Evolutionary conservation across 92 coral and sea anemone species (phyloP), one percentile per base, ranked within the genome.

Genomic region (Actinernus sp.): DNA sequence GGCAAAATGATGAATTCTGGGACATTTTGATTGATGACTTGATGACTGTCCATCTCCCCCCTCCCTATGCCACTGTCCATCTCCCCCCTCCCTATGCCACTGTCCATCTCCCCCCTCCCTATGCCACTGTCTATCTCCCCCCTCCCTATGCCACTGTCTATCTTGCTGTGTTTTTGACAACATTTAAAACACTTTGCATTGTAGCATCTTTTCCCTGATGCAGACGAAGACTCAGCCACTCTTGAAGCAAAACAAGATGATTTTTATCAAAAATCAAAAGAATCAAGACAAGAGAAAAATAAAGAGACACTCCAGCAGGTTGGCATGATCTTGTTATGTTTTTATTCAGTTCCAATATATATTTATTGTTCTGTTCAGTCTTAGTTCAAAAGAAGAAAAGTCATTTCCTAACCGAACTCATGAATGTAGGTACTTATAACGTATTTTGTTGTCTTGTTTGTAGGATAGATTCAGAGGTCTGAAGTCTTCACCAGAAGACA

Each of bases 171-270:
- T n/a, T n/a, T n/a, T n/a, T n/a, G n/a, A n/a, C n/a, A n/a, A n/a
- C n/a, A n/a, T n/a, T n/a, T 36, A 14, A 36, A 36, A 14, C 41
- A 36, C 41, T 10, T 24, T 9, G 30, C 18, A 7, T 36, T 36
- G 10, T 57, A 93, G 98, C 90, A 86, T 44, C 69, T 93, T 55
- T 93, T 93, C 55, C 98, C 98, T 2, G 98, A 93, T 79, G 93
- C 98, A 19, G 89, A 90, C 31, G 67, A 78, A 46, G 94, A 93
- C 58, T 73, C 86, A 17, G 91, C 86, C 14, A 79, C 76, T 26
- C 65, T 93, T 4, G 93, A 83, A 65, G 83, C 78, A 19, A 79
- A 65, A 50, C 98, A 93, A 47, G 85, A 83, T 75, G 87, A 88
- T 40, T 48, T 89, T 25, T 60, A 55, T 23, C 54, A 66, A 8